These are phyloP conservation scores for Platysternon megacephalum DNA, from an alignment of 2,113 vertebrate species.

Conservation along the genomic window DNA sequence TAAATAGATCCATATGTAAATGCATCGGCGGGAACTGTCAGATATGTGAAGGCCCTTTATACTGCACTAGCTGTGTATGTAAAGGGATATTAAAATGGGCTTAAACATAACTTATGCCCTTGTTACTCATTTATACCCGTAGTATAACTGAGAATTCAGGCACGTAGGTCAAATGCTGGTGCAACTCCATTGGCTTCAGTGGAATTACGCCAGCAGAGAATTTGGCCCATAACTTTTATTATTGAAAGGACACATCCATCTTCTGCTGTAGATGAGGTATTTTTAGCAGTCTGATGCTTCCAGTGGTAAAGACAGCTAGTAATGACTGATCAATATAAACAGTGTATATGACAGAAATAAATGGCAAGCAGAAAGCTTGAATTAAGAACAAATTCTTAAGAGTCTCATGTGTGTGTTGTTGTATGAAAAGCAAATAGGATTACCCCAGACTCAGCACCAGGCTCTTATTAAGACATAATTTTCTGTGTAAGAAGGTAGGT, in stretches of 20 bases:
- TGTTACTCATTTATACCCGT: background rate
- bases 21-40: background rate
- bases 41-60: background rate
- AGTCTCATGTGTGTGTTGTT: background rate
- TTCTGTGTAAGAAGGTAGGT: conserved; percentile 13
- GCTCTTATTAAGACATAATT: conserved; percentile 36
- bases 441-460: background rate
- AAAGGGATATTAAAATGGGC: background rate
- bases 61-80: rapidly evolving
- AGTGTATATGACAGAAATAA: conserved; percentile 8
- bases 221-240: background rate
- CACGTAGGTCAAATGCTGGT: background rate
- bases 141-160: background rate
- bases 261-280: background rate
- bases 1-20: background rate
- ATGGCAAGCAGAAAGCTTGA: background rate
- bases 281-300: background rate
- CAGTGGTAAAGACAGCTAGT: background rate
- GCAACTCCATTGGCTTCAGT: background rate
- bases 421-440: conserved; percentile 21
- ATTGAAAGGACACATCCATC: background rate
- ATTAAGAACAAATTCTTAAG: conserved; percentile 18
- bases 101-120: conserved; percentile 19
- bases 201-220: background rate
- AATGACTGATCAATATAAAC: background rate